A percentile compares a stretch with the other conserved stretches of the same genome.
phyloP scores from a whole-genome alignment of 2,888 invertebrate genomes.

The Ephialtes manifestator region DNA sequence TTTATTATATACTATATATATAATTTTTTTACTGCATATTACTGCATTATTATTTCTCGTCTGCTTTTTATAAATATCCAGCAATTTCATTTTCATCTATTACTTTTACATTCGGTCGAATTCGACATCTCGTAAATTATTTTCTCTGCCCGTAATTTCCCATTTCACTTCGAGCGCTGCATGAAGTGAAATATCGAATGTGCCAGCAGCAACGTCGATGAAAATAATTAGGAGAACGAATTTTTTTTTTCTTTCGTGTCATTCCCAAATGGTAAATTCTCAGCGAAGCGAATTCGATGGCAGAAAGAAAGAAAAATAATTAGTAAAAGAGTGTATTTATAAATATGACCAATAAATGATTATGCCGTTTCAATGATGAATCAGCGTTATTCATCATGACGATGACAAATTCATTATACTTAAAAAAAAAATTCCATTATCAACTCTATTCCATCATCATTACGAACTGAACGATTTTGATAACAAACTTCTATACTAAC shows the following conservation, averaged over 20 bases:
- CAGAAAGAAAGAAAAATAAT: not conserved
- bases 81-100: not conserved
- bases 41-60: not conserved
- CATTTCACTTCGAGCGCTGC: not conserved
- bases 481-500: not conserved
- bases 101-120: not conserved
- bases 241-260: not conserved
- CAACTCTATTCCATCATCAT: not conserved
- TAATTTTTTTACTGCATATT: no score
- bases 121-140: conserved; percentile 7
- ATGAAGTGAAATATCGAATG: not conserved
- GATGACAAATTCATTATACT: not conserved
- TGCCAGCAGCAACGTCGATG: not conserved
- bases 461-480: not conserved
- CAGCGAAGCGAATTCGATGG: not conserved
- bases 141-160: not conserved
- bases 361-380: not conserved
- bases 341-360: not conserved
- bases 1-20: no score
- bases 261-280: not conserved
- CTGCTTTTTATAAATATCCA: not conserved
- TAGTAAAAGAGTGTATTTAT: not conserved
- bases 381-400: not conserved
- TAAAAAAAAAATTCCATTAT: not conserved
- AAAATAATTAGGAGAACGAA: not conserved